Conservation (phyloP, 2,797 vertebrate genomes). For the Orientallactaga sibirica region DNA sequence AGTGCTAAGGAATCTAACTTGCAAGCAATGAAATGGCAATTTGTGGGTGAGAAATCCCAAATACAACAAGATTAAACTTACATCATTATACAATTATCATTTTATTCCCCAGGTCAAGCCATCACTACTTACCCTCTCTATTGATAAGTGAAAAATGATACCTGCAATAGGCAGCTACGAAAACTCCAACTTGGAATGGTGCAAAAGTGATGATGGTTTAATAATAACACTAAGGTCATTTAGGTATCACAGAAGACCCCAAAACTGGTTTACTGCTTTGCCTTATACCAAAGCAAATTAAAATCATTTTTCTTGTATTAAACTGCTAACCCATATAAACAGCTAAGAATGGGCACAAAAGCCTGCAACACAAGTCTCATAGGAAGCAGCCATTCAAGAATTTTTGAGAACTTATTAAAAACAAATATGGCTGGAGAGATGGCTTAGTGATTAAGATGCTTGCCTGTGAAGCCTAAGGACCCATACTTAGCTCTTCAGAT, state of each 20-base stretch:
- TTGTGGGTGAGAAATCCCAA: neutral
- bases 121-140: neutral
- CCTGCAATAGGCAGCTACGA: neutral
- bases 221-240: neutral
- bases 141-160: neutral
- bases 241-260: neutral
- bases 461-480: too few relatives aligned
- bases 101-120: neutral
- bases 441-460: too few relatives aligned
- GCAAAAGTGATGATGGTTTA: neutral
- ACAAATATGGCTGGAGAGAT: too few relatives aligned
- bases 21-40: neutral
- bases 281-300: neutral
- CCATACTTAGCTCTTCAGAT: too few relatives aligned
- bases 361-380: too few relatives aligned
- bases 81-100: neutral
- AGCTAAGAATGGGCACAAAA: too few relatives aligned
- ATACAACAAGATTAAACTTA: neutral
- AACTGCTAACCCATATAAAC: neutral
- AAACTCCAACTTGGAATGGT: neutral
- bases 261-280: neutral
- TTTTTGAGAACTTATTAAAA: too few relatives aligned
- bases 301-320: neutral
- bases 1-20: conserved; percentile 42
- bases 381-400: too few relatives aligned